Base-by-base conservation (phyloP, 1,140 invertebrate genomes). In the Drosophila albomicans region DNA sequence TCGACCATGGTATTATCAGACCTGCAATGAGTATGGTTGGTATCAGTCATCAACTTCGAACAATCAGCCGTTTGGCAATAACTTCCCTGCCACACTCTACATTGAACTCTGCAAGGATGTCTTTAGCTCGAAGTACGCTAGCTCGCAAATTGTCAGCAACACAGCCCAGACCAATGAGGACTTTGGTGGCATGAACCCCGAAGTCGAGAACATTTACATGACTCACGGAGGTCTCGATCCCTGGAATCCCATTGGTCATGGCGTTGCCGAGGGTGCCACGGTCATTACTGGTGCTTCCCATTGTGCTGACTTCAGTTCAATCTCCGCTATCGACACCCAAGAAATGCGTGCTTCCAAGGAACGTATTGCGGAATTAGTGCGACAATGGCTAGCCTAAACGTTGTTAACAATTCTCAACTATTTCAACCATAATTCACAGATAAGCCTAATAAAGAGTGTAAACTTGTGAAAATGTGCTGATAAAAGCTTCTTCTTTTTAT, bases 1-100 rank as follows among this genome's bases (percentile, higher is more conserved):
- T 65, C 94, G 95, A 6, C 95, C 95, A 48, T 98, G 97, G 97
- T 94, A 94, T 25, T 97, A 96, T 81, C 96, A 97, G 92, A 97
- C 96, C 0, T 98, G 97, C 92, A 95, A 95, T 10, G 97, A 98
- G 92, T 98, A 96, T 82, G 97, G 96, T 32, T 98, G 95, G 93
- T 98, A 95, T 92, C 96, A 97, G 93, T 96, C 95, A 1, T 95
- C 96, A 0, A 94, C 94, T 64, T 94, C 93, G 0, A 72, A 79
- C 0, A 93, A 94, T 16, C 94, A 96, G 85, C 94, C 96, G 20
- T 95, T 97, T 93, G 95, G 96, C 77, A 92, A 91, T 51, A 81
- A 92, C 71, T 93, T 95, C 81, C 94, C 95, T 0, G 77, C 94
- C 46, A 93, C 94, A 20, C 96, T 95, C 66, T 96, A 94, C 65